A percentile compares a stretch with the other conserved stretches of the same genome.
These are phyloP conservation scores for Smithornis capensis DNA, from an alignment of 2,113 vertebrate genomes.

Conservation along the genomic window DNA sequence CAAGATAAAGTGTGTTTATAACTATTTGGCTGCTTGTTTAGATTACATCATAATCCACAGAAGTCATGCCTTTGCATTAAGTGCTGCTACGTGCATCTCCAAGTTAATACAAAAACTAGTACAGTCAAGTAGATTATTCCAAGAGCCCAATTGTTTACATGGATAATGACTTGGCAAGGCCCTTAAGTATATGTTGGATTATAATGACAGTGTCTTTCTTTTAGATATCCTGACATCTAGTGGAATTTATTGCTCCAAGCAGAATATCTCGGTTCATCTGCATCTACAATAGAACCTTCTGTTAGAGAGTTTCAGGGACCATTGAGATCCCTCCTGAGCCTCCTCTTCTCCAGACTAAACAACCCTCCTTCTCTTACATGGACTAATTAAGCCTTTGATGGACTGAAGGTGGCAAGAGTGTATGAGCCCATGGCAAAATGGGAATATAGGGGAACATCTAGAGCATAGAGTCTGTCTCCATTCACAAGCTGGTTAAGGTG, in stretches of 20 bases:
- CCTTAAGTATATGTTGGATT: background rate
- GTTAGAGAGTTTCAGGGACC: background rate
- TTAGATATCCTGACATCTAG: constrained; percentile 44
- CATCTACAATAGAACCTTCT: background rate
- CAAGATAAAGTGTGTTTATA: background rate
- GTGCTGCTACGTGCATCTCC: background rate
- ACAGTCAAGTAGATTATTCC: background rate
- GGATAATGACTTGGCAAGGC: background rate
- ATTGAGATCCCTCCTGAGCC: background rate
- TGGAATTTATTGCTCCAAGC: background rate
- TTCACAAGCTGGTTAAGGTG: background rate
- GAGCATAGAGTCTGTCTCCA: background rate
- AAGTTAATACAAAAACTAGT: background rate
- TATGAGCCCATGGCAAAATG: background rate
- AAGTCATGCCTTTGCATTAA: background rate
- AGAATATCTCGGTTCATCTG: background rate
- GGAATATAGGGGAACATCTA: background rate
- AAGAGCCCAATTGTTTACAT: background rate
- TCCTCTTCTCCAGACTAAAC: background rate
- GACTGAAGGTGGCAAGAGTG: background rate
- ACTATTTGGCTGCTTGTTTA: background rate
- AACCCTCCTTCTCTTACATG: background rate
- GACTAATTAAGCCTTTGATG: background rate
- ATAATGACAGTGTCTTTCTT: background rate
- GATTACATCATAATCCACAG: background rate